Base-by-base conservation (phyloP, 2,888 invertebrate species). In the Drepana falcataria region DNA sequence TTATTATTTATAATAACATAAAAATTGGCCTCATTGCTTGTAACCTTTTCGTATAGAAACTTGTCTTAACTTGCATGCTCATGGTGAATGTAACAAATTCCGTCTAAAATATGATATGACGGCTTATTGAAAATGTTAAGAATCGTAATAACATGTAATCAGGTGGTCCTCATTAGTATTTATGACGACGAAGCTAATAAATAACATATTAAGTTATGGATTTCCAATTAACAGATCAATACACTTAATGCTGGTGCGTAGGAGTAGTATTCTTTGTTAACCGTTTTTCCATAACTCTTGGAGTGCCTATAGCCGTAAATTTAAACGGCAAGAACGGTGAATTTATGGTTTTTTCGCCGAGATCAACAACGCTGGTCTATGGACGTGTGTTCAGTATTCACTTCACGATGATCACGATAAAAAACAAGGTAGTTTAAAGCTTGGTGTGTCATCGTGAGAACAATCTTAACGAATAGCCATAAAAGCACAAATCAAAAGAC, bases 391-490 rank as follows among this genome's bases (percentile, higher is more conserved):
- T 21, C 21, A 21, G 21, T 21, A 21, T 21, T 21, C 21, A 21
- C 21, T 21, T 21, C 21, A 21, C 21, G 21, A 21, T 21, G 21
- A 21, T 51, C 9, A 40, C 40, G 51, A 51, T 51, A 33, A 7
- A 51, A 51, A 4, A 34, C 41, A 51, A 3, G 9, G 40, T 34
- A 37, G 33, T 21, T 21, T 21, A 40, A 40, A 40, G 58, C 57
- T 52, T 35, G 60, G 59, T 66, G 66, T 69, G 73, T 69, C 71
- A 73, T 57, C 65, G 53, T 49, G 53, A 57, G 68, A 68, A 72
- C 68, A 72, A 41, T 57, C 67, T 57, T 56, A 53, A 47, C 57
- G 59, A 57, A 53, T 57, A 64, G 61, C 57, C 55, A 61, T 55
- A 59, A 61, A 33, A 21, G 58, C 54, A 59, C 54, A 44, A 6